Percentiles rank a stretch among this genome's conserved stretches.
Evolutionary conservation across 1,140 invertebrate species (phyloP).

Genomic region (Helicoverpa armigera): DNA sequence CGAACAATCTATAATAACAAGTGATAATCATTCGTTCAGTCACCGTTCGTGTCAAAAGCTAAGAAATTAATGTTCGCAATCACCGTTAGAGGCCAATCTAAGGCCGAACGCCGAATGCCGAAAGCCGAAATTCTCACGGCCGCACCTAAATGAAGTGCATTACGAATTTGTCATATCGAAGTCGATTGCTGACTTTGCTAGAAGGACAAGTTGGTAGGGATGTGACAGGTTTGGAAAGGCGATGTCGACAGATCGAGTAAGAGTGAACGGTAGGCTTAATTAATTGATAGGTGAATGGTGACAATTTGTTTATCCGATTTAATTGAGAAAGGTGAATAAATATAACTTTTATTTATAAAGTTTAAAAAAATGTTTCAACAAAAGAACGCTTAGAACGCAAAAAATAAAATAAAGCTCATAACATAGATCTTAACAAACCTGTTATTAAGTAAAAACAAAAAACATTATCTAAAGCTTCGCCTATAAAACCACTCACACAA

Average conservation of each 20-base stretch:
- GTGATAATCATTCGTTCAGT: conserved; percentile 66
- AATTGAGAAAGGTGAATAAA: no score
- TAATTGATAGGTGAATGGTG: no score
- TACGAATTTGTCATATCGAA: conserved; percentile 79
- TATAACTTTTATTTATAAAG: no score
- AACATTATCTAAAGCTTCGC: no score
- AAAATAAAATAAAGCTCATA: no score
- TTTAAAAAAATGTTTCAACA: no score
- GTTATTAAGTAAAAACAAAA: no score
- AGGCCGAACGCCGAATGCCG: conserved; percentile 59
- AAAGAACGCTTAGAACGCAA: no score
- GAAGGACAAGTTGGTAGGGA: neutral
- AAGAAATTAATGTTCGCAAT: conserved; percentile 74
- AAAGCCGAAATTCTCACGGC: conserved; percentile 69
- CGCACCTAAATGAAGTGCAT: conserved; percentile 68
- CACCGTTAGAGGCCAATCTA: conserved; percentile 66
- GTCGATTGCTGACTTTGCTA: conserved; percentile 50
- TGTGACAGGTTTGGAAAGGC: neutral
- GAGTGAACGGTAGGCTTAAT: no score
- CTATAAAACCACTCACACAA: neutral
- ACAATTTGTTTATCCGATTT: no score
- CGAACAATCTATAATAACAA: conserved; percentile 73
- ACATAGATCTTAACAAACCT: no score
- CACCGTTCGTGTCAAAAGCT: conserved; percentile 72
- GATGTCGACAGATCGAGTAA: neutral